Conservation (phyloP, 2,888 invertebrate genomes). For the Hydrotaea cyrtoneurina region DNA sequence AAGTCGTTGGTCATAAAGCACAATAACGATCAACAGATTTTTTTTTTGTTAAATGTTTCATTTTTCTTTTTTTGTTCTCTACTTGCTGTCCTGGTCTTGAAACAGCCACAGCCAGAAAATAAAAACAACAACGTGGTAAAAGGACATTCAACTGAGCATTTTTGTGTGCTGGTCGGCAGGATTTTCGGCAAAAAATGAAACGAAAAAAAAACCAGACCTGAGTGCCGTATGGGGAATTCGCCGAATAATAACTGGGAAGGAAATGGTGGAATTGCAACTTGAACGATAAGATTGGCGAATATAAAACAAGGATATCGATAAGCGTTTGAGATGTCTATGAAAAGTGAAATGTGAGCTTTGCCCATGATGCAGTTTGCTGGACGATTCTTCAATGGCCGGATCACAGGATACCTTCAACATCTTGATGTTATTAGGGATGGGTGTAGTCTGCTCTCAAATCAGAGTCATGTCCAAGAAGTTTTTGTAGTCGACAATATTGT, state of each 20-base stretch:
- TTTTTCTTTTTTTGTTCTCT: neutral
- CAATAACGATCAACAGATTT: conserved; percentile 30
- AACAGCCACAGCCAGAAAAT: neutral
- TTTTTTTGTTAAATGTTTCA: neutral
- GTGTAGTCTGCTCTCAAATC: no score
- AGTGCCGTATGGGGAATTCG: conserved; percentile 12
- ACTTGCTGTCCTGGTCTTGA: no score
- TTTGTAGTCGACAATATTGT: no score
- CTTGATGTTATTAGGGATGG: no score
- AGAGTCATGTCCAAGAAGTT: no score
- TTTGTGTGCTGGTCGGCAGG: neutral
- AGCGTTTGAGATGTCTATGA: no score
- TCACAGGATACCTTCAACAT: no score
- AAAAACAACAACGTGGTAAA: neutral
- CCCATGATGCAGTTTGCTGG: no score
- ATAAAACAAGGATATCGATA: neutral
- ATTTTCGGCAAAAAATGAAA: neutral
- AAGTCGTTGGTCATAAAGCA: conserved; percentile 20
- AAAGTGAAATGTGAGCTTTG: no score
- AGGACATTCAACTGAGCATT: conserved; percentile 10
- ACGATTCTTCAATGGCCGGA: no score
- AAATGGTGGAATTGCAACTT: neutral
- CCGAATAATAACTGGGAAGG: neutral
- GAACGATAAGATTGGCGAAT: neutral
- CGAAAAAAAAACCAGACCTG: neutral